Evolutionary conservation across 2,888 invertebrate genomes (phyloP).

Genomic region (Calameuta idolon): DNA sequence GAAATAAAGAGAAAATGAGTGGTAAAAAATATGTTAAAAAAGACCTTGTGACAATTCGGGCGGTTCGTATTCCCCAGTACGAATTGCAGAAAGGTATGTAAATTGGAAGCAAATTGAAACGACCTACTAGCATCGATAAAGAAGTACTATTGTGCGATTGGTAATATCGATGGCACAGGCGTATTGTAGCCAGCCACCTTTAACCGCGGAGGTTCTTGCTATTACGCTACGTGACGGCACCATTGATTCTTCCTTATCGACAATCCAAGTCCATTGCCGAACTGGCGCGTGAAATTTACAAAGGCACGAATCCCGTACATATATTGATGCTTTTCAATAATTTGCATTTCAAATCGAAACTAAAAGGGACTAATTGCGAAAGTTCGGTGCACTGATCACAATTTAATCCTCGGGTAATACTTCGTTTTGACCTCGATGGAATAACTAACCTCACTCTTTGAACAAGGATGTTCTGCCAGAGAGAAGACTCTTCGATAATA

Average conservation of each 20-base stretch:
- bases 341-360: neutral
- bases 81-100: neutral
- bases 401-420: neutral
- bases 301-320: neutral
- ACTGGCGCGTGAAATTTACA: slow-evolving; percentile 1
- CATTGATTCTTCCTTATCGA: slow-evolving; percentile 8
- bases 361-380: neutral
- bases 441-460: slow-evolving; percentile 3
- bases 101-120: slow-evolving; percentile 12
- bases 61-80: neutral
- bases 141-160: slow-evolving; percentile 22
- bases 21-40: neutral
- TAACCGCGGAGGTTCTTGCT: slow-evolving; percentile 19
- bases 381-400: neutral
- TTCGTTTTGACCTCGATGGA: neutral
- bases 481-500: slow-evolving; percentile 1
- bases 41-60: slow-evolving; percentile 10
- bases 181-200: slow-evolving; percentile 28
- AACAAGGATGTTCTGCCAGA: slow-evolving; percentile 3
- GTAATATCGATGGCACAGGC: slow-evolving; percentile 11
- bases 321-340: neutral
- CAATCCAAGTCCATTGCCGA: neutral
- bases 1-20: neutral
- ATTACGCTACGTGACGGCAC: neutral
- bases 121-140: slow-evolving; percentile 20